A percentile compares a stretch with the other conserved stretches of the same genome.
Conservation (phyloP, 2,113 vertebrate species). For the Phycodurus eques region DNA sequence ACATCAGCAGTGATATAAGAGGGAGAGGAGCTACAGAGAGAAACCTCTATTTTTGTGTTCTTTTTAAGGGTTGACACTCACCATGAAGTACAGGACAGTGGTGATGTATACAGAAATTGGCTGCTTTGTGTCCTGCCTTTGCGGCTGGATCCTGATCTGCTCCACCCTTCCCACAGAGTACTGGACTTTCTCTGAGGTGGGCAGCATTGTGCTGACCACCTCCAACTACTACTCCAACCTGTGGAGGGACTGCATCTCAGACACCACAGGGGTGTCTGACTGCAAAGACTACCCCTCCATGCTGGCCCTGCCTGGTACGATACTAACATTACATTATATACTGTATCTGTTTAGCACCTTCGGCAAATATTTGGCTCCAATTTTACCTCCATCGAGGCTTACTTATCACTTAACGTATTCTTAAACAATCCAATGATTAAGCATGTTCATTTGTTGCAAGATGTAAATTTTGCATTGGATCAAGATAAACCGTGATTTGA, state of each 20-base stretch:
- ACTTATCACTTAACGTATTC: background rate
- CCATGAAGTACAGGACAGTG: conserved; percentile 63
- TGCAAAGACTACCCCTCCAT: conserved; percentile 92
- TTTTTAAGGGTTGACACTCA: background rate
- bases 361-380: background rate
- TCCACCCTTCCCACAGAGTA: conserved; percentile 89
- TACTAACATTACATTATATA: background rate
- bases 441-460: background rate
- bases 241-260: conserved; percentile 90
- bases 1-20: background rate
- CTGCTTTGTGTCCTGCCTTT: conserved; percentile 80
- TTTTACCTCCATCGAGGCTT: background rate
- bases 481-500: background rate
- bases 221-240: conserved; percentile 89
- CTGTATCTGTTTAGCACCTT: background rate
- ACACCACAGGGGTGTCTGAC: conserved; percentile 89
- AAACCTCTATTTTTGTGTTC: background rate
- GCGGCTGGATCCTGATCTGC: conserved; percentile 87
- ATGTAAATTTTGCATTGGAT: background rate
- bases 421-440: background rate
- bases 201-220: conserved; percentile 84
- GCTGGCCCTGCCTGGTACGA: conserved; percentile 87
- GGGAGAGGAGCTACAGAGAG: background rate
- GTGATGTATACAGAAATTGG: conserved; percentile 82
- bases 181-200: conserved; percentile 89